A percentile compares a stretch with the other conserved stretches of the same genome.
These are phyloP conservation scores for Drosophila buzzatii DNA, from an alignment of 2,888 invertebrate species.

Conservation along the genomic window DNA sequence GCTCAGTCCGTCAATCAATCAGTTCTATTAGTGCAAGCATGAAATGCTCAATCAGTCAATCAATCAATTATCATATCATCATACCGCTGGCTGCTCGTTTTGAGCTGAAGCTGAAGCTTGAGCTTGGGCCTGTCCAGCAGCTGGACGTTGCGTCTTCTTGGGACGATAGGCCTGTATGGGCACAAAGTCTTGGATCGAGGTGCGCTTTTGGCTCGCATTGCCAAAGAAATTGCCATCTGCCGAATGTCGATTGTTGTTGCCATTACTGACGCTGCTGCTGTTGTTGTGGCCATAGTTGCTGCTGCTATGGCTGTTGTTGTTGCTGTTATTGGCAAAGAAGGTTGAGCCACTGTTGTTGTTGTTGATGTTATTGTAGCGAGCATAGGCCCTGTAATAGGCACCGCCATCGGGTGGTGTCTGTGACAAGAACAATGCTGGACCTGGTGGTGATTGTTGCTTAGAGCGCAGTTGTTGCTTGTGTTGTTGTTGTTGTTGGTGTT, in stretches of 20 bases:
- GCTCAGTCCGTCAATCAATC: not conserved
- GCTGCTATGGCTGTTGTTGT: not conserved
- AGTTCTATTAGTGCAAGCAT: not conserved
- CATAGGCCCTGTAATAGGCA: not conserved
- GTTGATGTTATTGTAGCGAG: conserved; percentile 6
- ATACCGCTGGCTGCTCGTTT: not conserved
- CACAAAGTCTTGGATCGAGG: conserved; percentile 63
- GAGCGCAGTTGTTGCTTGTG: not conserved
- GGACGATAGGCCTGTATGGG: conserved; percentile 67
- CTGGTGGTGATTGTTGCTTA: not conserved
- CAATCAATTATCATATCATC: not conserved
- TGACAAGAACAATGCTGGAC: not conserved
- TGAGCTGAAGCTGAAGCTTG: not conserved
- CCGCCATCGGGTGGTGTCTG: not conserved
- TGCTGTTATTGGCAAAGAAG: conserved; percentile 2
- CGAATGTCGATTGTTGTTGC: not conserved
- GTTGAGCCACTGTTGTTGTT: not conserved
- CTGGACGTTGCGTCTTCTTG: conserved; percentile 17
- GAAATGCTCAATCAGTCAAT: not conserved
- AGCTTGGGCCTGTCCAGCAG: not conserved
- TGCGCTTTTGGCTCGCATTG: conserved; percentile 10
- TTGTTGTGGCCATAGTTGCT: not conserved
- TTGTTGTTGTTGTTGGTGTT: not conserved
- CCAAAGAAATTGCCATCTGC: conserved; percentile 4
- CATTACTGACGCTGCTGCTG: not conserved